Base-by-base conservation (phyloP, 2,888 invertebrate species). In the Drosophila nigricruria region DNA sequence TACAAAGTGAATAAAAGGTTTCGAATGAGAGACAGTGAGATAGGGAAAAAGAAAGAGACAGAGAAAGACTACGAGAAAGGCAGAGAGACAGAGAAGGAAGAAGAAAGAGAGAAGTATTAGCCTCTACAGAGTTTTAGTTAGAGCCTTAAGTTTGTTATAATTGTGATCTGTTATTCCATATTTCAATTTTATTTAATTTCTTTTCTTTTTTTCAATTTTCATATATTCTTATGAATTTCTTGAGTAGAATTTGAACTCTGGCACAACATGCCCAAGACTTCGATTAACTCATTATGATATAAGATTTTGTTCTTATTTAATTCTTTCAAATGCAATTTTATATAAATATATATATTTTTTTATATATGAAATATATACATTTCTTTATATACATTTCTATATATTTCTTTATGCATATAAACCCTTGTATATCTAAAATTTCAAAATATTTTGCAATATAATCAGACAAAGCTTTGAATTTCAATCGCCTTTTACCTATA, bases 401-500 rank as follows among this genome's bases (percentile, higher is more conserved):
- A 16, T 50, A 14, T 32, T 32, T 20, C 12, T 20, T 14, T 6
- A 20, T 50, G 32, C 5, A 27, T 20, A 9, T 23, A 56, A 23
- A 23, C 4, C 1, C 20, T 16, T 14, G 23, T 16, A 6, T 2
- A 16, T 32, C 40, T 40, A 40, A 12, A 49, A 58, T 87, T 69
- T 73, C 62, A 53, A 69, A 71, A 71, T 62, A 62, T 70, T 70
- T 70, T 62, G 81, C 65, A 68, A 74, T 60, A 38, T 45, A 61
- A 74, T 59, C 32, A 36, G 27, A 10, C n/a, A 25, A 23, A 18
- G 56, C 27, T 43, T 49, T 30, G 9, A 20, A 18, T 56, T 45
- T 45, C 53, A 43, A 20, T n/a, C 1, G 38, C 12, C n/a, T 27
- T 1, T 23, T 32, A 30, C 5, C 8, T n/a, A 52, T n/a, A n/a